These are phyloP conservation scores for Myiothlypis coronata DNA, from an alignment of 2,797 vertebrate genomes.

Conservation along the genomic window DNA sequence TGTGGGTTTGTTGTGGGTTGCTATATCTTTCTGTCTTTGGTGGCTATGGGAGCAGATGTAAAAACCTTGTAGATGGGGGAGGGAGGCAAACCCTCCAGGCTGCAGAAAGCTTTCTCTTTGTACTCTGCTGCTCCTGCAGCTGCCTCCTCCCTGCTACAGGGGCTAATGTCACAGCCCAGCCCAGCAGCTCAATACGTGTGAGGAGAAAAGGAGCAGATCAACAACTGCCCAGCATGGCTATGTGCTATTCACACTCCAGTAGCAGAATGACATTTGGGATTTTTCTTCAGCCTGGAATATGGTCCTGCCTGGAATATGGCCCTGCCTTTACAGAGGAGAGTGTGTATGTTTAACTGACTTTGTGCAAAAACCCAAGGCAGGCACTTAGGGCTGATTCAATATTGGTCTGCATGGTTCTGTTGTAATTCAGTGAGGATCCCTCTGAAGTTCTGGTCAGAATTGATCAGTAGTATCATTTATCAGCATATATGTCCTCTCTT, in stretches of 20 bases:
- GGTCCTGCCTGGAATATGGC: background rate
- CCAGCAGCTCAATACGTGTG: fast-evolving
- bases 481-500: background rate
- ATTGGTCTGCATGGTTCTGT: background rate
- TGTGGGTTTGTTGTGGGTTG: constrained; percentile 62
- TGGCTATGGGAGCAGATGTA: background rate
- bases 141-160: background rate
- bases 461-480: background rate
- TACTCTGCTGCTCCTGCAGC: background rate
- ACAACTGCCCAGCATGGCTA: background rate
- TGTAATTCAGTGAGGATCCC: background rate
- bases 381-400: background rate
- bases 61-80: background rate
- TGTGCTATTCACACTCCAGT: fast-evolving
- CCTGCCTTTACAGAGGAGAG: background rate
- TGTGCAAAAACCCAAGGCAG: background rate
- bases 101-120: background rate
- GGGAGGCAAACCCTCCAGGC: background rate
- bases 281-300: background rate
- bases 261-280: background rate
- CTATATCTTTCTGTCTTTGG: background rate
- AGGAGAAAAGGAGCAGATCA: background rate
- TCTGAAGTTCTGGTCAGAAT: background rate
- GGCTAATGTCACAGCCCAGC: background rate
- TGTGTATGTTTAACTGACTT: background rate